A percentile compares a stretch with the other conserved stretches of the same genome.
Evolutionary conservation across 2,113 vertebrate genomes (phyloP).

Genomic region (Varanus salvator): DNA sequence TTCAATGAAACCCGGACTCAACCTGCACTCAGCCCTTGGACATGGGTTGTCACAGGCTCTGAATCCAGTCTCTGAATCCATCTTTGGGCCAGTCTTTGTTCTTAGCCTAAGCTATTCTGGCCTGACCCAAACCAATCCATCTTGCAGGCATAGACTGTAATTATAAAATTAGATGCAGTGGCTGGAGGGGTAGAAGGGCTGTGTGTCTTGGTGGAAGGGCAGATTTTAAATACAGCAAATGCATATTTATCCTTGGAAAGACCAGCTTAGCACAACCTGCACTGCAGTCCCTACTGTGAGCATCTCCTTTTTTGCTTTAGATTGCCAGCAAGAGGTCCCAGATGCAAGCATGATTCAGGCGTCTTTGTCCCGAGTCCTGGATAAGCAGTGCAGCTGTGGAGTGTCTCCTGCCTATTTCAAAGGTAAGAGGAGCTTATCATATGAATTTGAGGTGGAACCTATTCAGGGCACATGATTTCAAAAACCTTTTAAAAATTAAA

Average conservation of each 20-base stretch:
- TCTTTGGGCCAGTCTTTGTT: background rate
- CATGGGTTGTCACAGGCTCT: too few relatives aligned
- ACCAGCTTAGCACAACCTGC: background rate
- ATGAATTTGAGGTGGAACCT: background rate
- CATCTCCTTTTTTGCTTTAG: slow-evolving; percentile 23
- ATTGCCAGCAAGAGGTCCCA: slow-evolving; percentile 43
- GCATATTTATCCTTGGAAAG: background rate
- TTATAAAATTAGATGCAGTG: background rate
- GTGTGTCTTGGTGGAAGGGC: background rate
- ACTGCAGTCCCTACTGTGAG: background rate
- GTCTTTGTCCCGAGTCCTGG: slow-evolving; percentile 19
- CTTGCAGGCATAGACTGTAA: background rate
- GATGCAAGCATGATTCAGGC: slow-evolving; percentile 33
- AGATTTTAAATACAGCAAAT: too few relatives aligned
- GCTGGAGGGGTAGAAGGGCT: background rate
- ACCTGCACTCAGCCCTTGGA: too few relatives aligned
- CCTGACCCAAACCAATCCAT: background rate
- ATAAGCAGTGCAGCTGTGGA: slow-evolving; percentile 39
- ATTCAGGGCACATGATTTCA: background rate
- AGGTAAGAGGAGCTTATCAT: slow-evolving; percentile 36
- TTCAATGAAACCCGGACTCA: too few relatives aligned
- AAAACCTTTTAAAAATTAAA: background rate
- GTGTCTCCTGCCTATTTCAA: slow-evolving; percentile 52
- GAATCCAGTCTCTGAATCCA: background rate
- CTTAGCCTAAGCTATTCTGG: background rate